These are phyloP conservation scores for Microcebus tavaratra DNA, from an alignment of 2,113 vertebrate genomes.

Conservation along the genomic window DNA sequence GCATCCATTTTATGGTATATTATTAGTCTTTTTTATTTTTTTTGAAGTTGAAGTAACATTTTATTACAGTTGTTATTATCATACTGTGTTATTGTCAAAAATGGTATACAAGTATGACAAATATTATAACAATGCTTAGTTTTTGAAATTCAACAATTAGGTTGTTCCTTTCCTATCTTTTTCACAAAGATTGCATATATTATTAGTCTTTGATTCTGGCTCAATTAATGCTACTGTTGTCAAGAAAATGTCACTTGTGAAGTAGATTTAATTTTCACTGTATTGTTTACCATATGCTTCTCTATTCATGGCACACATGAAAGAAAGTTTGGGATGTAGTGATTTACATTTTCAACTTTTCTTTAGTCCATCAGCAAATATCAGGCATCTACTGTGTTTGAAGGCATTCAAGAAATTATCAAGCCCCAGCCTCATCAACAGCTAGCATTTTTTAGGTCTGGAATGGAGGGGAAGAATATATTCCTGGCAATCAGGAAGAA, in stretches of 20 bases:
- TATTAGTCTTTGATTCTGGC: background rate
- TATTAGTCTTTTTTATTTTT: background rate
- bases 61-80: background rate
- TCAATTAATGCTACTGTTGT: background rate
- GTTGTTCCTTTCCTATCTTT: background rate
- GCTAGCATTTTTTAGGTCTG: background rate
- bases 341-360: slow-evolving; percentile 10
- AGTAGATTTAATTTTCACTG: slow-evolving; percentile 15
- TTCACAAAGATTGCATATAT: background rate
- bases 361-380: slow-evolving; percentile 35
- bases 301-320: background rate
- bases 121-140: background rate
- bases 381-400: background rate
- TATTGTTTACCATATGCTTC: slow-evolving; percentile 42
- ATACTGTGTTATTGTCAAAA: background rate
- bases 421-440: background rate
- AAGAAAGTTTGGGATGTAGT: background rate
- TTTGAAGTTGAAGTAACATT: slow-evolving; percentile 22
- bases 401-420: background rate
- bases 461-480: background rate
- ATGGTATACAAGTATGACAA: background rate
- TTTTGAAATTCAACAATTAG: background rate
- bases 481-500: background rate
- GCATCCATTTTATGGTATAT: background rate
- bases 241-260: slow-evolving; percentile 14